Percentiles rank a stretch among this genome's conserved stretches.
Conservation (phyloP, 2,113 vertebrate genomes). For the Polypterus senegalus region DNA sequence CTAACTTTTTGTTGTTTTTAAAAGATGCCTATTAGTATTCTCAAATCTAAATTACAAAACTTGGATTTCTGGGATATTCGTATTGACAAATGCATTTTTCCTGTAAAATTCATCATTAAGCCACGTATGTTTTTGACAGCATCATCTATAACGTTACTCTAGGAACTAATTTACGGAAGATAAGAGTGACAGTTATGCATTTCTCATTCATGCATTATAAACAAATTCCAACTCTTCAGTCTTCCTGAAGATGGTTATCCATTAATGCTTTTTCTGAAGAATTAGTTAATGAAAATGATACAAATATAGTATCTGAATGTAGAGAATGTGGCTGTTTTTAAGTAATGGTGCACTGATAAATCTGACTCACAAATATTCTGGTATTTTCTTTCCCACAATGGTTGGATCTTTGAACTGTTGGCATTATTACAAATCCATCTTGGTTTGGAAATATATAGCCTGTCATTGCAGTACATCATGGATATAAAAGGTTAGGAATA, state of each 20-base stretch:
- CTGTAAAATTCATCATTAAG: too few species aligned
- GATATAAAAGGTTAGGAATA: slow-evolving; percentile 37
- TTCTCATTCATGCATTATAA: too few species aligned
- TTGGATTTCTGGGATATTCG: slow-evolving; percentile 30
- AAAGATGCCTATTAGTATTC: slow-evolving; percentile 47
- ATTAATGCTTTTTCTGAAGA: too few species aligned
- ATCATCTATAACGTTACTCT: too few species aligned
- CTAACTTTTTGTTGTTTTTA: slow-evolving; percentile 8
- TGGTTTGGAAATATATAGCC: slow-evolving; percentile 44
- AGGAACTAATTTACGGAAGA: too few species aligned
- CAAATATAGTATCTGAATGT: not conserved
- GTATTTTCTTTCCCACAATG: slow-evolving; percentile 24
- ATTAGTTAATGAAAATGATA: too few species aligned
- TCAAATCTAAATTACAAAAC: slow-evolving; percentile 36
- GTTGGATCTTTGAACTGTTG: slow-evolving; percentile 28
- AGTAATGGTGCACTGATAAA: slow-evolving; percentile 42
- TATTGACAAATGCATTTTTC: too few species aligned
- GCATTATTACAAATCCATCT: slow-evolving; percentile 51
- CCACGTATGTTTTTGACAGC: too few species aligned
- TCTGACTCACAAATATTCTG: slow-evolving; percentile 22
- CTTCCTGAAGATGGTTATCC: too few species aligned
- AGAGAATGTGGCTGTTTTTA: slow-evolving; percentile 33
- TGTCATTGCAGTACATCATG: slow-evolving; percentile 36
- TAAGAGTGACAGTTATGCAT: too few species aligned
- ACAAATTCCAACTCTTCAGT: too few species aligned